phyloP scores from a whole-genome alignment of 2,888 invertebrate genomes.

The Lasius fuliginosus region DNA sequence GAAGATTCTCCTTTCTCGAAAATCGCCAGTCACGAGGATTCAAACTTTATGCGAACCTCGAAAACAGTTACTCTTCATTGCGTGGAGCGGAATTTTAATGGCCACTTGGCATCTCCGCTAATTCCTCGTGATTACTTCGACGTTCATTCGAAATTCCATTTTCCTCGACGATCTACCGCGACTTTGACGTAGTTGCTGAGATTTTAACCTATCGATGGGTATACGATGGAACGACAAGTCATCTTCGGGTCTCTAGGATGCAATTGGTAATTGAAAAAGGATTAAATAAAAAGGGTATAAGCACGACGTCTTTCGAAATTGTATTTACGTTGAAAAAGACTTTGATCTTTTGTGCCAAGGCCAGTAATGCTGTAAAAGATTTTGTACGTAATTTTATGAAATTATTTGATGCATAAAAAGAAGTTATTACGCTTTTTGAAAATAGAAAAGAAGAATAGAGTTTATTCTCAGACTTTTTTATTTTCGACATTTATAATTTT shows the following conservation, averaged over 20 bases:
- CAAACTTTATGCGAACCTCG: slow-evolving; percentile 5
- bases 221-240: not conserved
- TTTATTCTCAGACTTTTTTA: not conserved
- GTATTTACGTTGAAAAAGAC: not conserved
- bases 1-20: not conserved
- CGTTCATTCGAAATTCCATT: slow-evolving; percentile 41
- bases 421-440: not conserved
- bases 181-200: not conserved
- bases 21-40: not conserved
- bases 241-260: not conserved
- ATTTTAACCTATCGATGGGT: not conserved
- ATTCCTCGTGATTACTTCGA: slow-evolving; percentile 41
- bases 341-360: not conserved
- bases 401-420: not conserved
- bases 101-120: slow-evolving; percentile 1
- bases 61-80: slow-evolving; percentile 30
- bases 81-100: slow-evolving; percentile 34
- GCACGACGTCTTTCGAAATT: not conserved
- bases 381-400: not conserved
- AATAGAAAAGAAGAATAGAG: not conserved
- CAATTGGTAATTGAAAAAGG: not conserved
- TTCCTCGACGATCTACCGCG: slow-evolving; percentile 15
- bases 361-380: not conserved
- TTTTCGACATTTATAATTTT: not conserved
- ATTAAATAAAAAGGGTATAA: not conserved